Percentiles rank a stretch among this genome's conserved stretches.
Evolutionary conservation across 2,113 vertebrate species (phyloP).

Genomic region (Kryptolebias marmoratus): DNA sequence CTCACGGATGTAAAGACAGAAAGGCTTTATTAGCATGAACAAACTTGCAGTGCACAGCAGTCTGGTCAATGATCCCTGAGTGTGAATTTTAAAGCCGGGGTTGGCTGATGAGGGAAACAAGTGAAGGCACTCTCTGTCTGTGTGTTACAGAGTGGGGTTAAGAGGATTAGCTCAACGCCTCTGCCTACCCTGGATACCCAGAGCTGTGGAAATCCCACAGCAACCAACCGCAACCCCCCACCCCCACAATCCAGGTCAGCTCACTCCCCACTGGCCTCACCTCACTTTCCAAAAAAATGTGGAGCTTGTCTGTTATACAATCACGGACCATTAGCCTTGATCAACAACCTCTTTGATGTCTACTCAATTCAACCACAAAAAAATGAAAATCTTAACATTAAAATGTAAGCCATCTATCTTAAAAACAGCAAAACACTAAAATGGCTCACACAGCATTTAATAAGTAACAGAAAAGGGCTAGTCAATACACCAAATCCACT

Average conservation of each 20-base stretch:
- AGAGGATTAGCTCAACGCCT: constrained; percentile 80
- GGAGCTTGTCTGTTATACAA: constrained; percentile 16
- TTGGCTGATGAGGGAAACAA: constrained; percentile 59
- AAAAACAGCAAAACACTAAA: constrained; percentile 36
- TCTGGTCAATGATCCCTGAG: constrained; percentile 47
- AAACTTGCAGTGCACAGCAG: constrained; percentile 25
- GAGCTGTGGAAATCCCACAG: constrained; percentile 76
- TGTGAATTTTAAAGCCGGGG: constrained; percentile 55
- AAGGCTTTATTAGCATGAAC: background rate
- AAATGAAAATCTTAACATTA: background rate
- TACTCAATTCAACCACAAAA: constrained; percentile 38
- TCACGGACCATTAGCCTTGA: constrained; percentile 47
- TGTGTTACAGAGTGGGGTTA: constrained; percentile 75
- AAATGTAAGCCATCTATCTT: constrained; percentile 24
- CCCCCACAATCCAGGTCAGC: constrained; percentile 27
- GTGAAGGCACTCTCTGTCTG: constrained; percentile 66
- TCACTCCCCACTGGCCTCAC: constrained; percentile 28
- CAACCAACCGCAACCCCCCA: constrained; percentile 60
- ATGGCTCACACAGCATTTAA: constrained; percentile 9
- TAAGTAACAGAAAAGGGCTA: constrained; percentile 21
- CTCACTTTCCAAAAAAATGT: constrained; percentile 39
- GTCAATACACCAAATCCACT: constrained; percentile 32
- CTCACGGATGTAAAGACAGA: constrained; percentile 5
- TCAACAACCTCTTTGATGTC: constrained; percentile 29
- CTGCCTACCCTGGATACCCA: constrained; percentile 74